Evolutionary conservation across 1,140 invertebrate species (phyloP).

Genomic region (Lysiphlebus fabarum): DNA sequence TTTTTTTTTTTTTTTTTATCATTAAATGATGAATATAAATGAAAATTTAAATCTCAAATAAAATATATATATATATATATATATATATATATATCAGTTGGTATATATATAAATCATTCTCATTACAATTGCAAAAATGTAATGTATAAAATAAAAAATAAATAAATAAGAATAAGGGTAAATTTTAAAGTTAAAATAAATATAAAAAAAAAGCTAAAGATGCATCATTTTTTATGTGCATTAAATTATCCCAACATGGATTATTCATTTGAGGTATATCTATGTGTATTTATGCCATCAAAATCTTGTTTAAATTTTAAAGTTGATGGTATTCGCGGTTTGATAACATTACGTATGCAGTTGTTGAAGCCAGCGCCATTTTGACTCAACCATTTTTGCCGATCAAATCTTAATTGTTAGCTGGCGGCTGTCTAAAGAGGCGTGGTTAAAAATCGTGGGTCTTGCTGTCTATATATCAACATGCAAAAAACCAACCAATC

Average conservation of each 20-base stretch:
- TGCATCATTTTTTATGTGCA: neutral
- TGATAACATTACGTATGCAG: conserved; percentile 49
- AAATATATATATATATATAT: neutral
- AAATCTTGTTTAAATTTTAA: neutral
- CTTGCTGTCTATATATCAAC: conserved; percentile 1
- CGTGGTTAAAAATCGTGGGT: conserved; percentile 41
- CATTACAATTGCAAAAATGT: conserved; percentile 16
- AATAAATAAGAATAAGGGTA: conserved; percentile 1
- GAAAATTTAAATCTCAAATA: neutral
- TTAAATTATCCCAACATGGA: conserved; percentile 7
- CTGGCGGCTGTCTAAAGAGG: conserved; percentile 57
- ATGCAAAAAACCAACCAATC: neutral
- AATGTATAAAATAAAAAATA: neutral
- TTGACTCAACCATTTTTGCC: conserved; percentile 58
- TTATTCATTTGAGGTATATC: conserved; percentile 16
- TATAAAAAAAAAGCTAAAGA: neutral
- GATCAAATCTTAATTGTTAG: conserved; percentile 59
- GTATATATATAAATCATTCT: neutral
- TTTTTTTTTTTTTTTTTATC: conserved; percentile 1
- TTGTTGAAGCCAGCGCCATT: conserved; percentile 49
- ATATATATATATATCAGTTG: neutral
- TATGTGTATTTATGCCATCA: neutral
- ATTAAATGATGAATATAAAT: neutral
- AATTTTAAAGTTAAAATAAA: neutral
- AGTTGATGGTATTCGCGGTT: conserved; percentile 8